These are phyloP conservation scores for Phylloscopus trochiloides DNA, from an alignment of 2,113 vertebrate species.

Conservation along the genomic window DNA sequence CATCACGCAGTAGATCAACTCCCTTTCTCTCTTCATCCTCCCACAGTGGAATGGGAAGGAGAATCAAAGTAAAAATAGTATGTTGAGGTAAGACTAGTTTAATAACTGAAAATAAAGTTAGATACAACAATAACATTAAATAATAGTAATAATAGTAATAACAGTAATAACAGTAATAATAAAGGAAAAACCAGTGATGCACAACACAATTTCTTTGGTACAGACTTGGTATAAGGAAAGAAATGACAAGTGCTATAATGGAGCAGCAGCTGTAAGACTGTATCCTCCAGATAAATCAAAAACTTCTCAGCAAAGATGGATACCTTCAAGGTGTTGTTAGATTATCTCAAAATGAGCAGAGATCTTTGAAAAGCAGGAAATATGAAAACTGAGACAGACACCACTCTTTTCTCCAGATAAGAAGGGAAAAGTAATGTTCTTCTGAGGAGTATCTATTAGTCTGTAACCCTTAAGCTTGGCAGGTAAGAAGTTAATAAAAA, in stretches of 20 bases:
- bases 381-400: not conserved
- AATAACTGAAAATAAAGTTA: not conserved
- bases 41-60: not conserved
- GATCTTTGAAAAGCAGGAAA: not conserved
- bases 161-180: not conserved
- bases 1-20: rapidly evolving
- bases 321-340: not conserved
- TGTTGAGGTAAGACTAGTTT: not conserved
- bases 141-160: not conserved
- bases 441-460: not conserved
- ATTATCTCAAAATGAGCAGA: not conserved
- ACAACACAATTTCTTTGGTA: not conserved
- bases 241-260: not conserved
- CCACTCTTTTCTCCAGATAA: not conserved
- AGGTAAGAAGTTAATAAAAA: not conserved
- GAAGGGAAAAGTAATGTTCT: not conserved
- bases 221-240: not conserved
- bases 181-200: not conserved
- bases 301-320: not conserved
- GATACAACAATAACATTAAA: not conserved
- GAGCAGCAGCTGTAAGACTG: not conserved
- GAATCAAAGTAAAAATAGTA: not conserved
- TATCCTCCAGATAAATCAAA: not conserved
- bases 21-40: not conserved
- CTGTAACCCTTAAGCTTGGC: not conserved